Evolutionary conservation across 1,140 invertebrate genomes (phyloP).

Genomic region (Sipha flava): DNA sequence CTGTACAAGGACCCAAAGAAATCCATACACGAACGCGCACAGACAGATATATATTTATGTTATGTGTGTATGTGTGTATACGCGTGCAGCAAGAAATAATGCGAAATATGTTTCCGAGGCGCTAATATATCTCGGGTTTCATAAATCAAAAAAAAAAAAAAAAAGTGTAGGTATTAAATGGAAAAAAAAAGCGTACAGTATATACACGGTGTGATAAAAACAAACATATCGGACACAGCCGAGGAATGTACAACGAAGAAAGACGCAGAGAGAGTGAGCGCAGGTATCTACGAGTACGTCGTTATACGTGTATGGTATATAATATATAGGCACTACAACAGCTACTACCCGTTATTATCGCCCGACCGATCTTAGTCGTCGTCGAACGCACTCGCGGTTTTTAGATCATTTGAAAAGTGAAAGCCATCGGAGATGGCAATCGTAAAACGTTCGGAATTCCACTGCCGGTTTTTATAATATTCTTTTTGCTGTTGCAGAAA

Average conservation of each 20-base stretch:
- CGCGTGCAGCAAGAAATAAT: background rate
- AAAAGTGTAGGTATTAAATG: background rate
- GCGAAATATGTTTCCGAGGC: conserved; percentile 6
- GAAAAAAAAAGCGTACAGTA: background rate
- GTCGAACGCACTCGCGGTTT: conserved; percentile 1
- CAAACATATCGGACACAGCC: background rate
- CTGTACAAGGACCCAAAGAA: too few relatives aligned
- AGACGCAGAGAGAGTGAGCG: background rate
- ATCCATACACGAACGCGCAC: background rate
- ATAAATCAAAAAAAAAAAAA: background rate
- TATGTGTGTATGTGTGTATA: too few relatives aligned
- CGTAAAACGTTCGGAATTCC: conserved; percentile 9
- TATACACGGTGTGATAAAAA: conserved; percentile 1
- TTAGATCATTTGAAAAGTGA: conserved; percentile 17
- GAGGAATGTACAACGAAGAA: background rate
- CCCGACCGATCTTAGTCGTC: background rate
- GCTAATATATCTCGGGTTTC: conserved; percentile 10
- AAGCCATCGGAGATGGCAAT: conserved; percentile 7
- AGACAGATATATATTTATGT: too few relatives aligned
- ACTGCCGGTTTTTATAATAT: background rate
- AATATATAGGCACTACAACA: background rate
- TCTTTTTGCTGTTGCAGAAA: background rate
- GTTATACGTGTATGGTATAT: background rate
- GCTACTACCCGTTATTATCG: background rate
- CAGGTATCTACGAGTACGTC: background rate